Percentiles rank a stretch among this genome's conserved stretches.
These are phyloP conservation scores for Channa maculata DNA, from an alignment of 2,113 vertebrate genomes.

Conservation along the genomic window DNA sequence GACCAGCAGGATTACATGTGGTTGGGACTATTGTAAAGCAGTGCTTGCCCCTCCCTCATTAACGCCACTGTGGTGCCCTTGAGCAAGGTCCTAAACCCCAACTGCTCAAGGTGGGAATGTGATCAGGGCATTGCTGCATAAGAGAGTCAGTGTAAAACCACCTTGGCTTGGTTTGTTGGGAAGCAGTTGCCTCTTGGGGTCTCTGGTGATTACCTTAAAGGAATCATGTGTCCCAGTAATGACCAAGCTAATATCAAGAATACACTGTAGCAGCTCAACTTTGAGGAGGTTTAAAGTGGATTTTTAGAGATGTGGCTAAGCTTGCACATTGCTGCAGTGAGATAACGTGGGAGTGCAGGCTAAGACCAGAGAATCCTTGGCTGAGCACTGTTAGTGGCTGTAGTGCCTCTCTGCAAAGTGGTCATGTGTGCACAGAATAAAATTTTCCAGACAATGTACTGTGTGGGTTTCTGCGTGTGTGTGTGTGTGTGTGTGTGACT, in stretches of 20 bases:
- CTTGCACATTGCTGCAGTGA: slow-evolving; percentile 3
- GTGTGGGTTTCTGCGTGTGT: slow-evolving; percentile 10
- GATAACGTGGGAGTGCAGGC: slow-evolving; percentile 24
- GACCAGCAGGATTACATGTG: no score
- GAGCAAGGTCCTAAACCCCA: no score
- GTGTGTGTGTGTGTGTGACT: slow-evolving; percentile 13
- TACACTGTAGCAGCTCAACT: not conserved
- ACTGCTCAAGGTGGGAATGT: no score
- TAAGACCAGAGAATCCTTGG: slow-evolving; percentile 29
- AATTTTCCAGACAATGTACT: slow-evolving; percentile 15
- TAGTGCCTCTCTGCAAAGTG: slow-evolving; percentile 37
- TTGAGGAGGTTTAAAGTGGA: slow-evolving; percentile 6
- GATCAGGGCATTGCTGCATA: no score
- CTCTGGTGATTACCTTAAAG: not conserved
- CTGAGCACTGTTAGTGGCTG: slow-evolving; percentile 33
- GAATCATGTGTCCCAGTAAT: slow-evolving; percentile 7
- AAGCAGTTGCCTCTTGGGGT: no score
- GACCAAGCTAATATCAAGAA: slow-evolving; percentile 6
- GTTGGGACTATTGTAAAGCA: no score
- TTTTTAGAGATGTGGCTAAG: slow-evolving; percentile 15
- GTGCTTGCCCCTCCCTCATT: no score
- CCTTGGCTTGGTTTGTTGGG: no score
- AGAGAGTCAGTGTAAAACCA: no score
- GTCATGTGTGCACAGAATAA: slow-evolving; percentile 36
- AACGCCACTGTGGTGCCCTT: no score